Percentiles rank a stretch among this genome's conserved stretches.
Conservation (phyloP, 2,113 vertebrate species). For the Sialia sialis region DNA sequence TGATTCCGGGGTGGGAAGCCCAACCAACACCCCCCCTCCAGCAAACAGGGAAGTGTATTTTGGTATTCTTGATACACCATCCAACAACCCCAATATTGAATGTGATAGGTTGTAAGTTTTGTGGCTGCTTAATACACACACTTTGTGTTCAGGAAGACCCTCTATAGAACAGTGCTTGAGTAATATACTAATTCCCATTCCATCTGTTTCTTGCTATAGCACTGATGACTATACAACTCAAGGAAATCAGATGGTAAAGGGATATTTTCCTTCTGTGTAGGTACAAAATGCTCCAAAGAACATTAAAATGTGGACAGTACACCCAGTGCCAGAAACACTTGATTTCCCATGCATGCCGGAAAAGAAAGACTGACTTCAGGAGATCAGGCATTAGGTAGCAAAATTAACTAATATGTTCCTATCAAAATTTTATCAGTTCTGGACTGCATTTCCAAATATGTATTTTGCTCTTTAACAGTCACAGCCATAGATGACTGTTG, state of each 20-base stretch:
- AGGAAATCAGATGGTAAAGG: neutral
- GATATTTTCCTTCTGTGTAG: neutral
- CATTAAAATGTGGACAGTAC: neutral
- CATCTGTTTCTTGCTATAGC: neutral
- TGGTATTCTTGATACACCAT: conserved; percentile 36
- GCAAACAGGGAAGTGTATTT: conserved; percentile 64
- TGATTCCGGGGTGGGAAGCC: conserved; percentile 71
- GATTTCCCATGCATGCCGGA: neutral
- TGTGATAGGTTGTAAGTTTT: conserved; percentile 73
- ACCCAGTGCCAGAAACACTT: neutral
- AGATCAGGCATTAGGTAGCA: neutral
- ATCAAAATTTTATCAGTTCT: neutral
- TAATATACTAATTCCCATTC: neutral
- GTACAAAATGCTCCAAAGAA: neutral
- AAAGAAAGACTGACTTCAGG: neutral
- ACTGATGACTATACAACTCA: neutral
- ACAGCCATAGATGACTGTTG: neutral
- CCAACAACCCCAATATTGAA: conserved; percentile 71
- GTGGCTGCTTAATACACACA: neutral
- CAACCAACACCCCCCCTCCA: conserved; percentile 64
- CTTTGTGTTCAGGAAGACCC: neutral
- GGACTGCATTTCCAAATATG: neutral
- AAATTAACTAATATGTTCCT: neutral
- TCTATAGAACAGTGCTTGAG: neutral
- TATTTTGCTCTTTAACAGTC: neutral